Evolutionary conservation across 2,888 invertebrate species (phyloP), one percentile per base, ranked within the genome.

Genomic region (Philaethria dido): DNA sequence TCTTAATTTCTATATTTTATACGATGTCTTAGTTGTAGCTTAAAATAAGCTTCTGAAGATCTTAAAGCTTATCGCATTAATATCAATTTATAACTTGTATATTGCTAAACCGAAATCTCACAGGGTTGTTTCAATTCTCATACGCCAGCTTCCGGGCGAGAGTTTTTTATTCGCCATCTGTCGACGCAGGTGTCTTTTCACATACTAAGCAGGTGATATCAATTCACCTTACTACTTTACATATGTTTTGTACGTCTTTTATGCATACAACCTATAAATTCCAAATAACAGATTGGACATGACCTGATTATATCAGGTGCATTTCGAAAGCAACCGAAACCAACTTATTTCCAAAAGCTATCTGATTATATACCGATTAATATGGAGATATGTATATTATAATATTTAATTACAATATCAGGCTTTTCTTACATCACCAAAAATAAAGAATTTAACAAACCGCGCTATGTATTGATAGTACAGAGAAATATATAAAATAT

Each of bases 171-270:
- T 75, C 74, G 73, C 82, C 91, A 91, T 89, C 89, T 92, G 92
- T 82, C 85, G 85, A 69, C 73, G 88, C 92, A 92, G 91, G 92
- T 92, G 92, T 85, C 81, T 79, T 77, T 84, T 84, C 87, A 86
- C 86, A 88, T 87, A 85, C 78, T 82, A 86, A 91, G 85, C 92
- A 92, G 91, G 90, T 92, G 90, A 86, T 87, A 87, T 85, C 76
- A 83, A 86, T 85, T 84, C 81, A 82, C 82, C 81, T 82, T 82
- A 80, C 80, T 81, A 64, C 55, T 60, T 63, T 60, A 62, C 69
- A 39, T 52, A 64, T 69, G 57, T 67, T 66, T 59, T 69, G 50
- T 64, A 50, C 42, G 48, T 61, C 62, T 66, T 66, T 66, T 45
- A 54, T 45, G 50, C 44, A 69, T 54, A 66, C 39, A 55, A 64